Percentiles rank a stretch among this genome's conserved stretches.
phyloP scores from a whole-genome alignment of 1,140 invertebrate species.

The Trichonephila clavipes region DNA sequence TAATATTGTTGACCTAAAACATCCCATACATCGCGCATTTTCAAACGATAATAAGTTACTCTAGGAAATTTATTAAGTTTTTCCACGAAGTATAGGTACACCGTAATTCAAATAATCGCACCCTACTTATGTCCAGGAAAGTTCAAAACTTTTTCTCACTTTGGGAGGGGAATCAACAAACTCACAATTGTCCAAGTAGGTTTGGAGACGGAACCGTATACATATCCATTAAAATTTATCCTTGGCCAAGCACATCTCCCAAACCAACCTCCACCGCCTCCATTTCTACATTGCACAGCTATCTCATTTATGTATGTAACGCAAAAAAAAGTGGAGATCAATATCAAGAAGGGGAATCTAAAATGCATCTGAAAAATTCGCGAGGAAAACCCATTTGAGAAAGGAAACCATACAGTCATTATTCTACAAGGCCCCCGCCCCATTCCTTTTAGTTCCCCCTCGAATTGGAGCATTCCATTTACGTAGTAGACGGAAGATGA shows the following conservation, averaged over 20 bases:
- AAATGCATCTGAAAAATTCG: conserved; percentile 75
- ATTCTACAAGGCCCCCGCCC: conserved; percentile 43
- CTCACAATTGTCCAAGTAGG: conserved; percentile 23
- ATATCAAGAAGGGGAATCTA: conserved; percentile 68
- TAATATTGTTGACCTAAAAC: no score
- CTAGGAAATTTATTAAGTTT: no score
- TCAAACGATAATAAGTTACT: no score
- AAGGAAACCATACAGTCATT: conserved; percentile 73
- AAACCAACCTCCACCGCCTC: conserved; percentile 21
- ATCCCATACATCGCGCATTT: no score
- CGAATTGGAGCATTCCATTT: conserved; percentile 61
- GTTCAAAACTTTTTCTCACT: background rate
- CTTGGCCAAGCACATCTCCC: background rate
- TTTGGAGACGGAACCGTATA: background rate
- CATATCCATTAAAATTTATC: conserved; percentile 60
- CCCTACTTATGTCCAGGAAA: no score
- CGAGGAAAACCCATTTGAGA: conserved; percentile 75
- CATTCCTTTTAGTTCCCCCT: background rate
- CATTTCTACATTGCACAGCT: background rate
- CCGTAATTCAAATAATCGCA: background rate
- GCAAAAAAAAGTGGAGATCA: conserved; percentile 61
- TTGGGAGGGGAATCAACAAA: background rate
- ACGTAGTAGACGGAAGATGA: conserved; percentile 65
- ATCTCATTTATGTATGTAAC: conserved; percentile 68
- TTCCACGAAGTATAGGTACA: no score